A percentile compares a stretch with the other conserved stretches of the same genome.
phyloP scores from a whole-genome alignment of 2,888 invertebrate genomes.

The Tanaodytes sp. region DNA sequence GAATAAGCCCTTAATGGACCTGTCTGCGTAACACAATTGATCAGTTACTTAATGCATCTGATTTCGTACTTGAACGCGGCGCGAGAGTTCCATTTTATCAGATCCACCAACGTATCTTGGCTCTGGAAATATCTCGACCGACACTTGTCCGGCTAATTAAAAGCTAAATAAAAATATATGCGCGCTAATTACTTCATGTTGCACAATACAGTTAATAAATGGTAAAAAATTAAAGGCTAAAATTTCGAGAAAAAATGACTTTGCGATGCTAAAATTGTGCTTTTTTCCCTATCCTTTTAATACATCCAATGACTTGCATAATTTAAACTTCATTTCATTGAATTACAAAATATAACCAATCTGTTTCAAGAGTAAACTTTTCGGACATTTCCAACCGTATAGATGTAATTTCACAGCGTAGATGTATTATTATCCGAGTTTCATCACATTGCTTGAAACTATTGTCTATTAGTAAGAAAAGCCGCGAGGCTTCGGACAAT shows the following conservation, averaged over 20 bases:
- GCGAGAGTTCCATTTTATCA: conserved; percentile 31
- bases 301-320: no score
- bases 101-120: conserved; percentile 21
- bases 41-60: conserved; percentile 43
- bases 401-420: background rate
- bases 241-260: conserved; percentile 26
- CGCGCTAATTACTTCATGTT: conserved; percentile 43
- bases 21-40: conserved; percentile 41
- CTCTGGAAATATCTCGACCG: conserved; percentile 40
- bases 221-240: conserved; percentile 32
- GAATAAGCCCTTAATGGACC: conserved; percentile 49
- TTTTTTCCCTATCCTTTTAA: background rate
- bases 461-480: no score
- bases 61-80: conserved; percentile 41
- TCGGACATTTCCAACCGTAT: background rate
- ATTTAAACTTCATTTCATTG: no score
- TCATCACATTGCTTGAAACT: no score
- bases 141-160: conserved; percentile 36
- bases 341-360: background rate
- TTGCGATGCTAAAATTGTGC: no score
- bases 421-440: no score
- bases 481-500: no score
- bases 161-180: conserved; percentile 44
- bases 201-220: conserved; percentile 34
- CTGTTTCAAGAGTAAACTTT: background rate